Base-by-base conservation (phyloP, 2,888 invertebrate genomes). In the Dusona sp. region DNA sequence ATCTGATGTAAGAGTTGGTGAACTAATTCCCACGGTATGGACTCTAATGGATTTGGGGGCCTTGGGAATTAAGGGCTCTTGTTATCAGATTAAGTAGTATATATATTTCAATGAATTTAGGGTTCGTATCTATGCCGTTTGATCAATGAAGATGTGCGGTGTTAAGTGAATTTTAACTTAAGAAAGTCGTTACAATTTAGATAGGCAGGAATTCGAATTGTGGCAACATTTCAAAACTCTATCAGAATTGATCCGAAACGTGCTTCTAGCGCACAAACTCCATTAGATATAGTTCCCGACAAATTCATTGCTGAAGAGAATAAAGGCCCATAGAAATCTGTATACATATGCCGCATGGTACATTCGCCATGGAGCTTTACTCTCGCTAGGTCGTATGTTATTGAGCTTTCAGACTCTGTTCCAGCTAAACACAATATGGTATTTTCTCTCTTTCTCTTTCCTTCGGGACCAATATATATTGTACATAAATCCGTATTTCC, bases 351-450 rank as follows among this genome's bases (percentile, higher is more conserved):
- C 45, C 22, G 48, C 29, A 11, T 2, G 9, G 42, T 45, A 70
- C 67, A 51, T 54, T 70, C 13, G 72, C 38, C 68, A 51, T 54
- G 29, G 29, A 64, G 61, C 78, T 73, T 51, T 57, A 29, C 25
- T 45, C 61, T 33, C 57, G 33, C 25, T 61, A 6, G 64, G 13
- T 19, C 33, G 16, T 65, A 38, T 65, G 57, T 68, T 45, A 38
- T 68, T 16, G n/a, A 1, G 54, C 57, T 79, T 70, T 64, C 48
- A 83, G 83, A 77, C 38, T 72, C 73, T 57, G 25, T 38, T 54
- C 29, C 64, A 72, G 65, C 79, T 19, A 16, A 36, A 83, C 38
- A 36, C 48, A 65, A 78, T 79, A 61, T 73, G 64, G 36, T 29
- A 16, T 42, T 74, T 42, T 51, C 51, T 75, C 51, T 61, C 51